These are phyloP conservation scores for Corythoichthys haematopterus DNA, from an alignment of 2,113 vertebrate genomes.

Conservation along the genomic window DNA sequence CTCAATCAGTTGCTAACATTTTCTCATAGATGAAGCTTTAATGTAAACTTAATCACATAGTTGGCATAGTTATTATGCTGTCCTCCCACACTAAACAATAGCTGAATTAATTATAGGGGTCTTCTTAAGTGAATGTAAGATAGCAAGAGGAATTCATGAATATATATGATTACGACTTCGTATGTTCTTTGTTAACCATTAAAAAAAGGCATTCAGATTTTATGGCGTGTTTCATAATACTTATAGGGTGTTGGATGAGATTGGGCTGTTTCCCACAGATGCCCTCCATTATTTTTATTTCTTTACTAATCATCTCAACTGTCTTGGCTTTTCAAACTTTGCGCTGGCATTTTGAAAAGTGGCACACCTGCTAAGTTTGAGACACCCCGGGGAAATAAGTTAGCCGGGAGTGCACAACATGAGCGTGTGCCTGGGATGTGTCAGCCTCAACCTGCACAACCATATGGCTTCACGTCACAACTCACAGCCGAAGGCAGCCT, in stretches of 20 bases:
- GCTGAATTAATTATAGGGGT: conserved; percentile 56
- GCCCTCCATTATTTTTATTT: conserved; percentile 36
- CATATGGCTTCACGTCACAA: conserved; percentile 56
- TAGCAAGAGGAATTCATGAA: not conserved
- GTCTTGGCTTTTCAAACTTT: conserved; percentile 44
- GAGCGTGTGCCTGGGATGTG: conserved; percentile 48
- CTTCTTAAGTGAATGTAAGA: conserved; percentile 41
- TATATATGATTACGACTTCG: not conserved
- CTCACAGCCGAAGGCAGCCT: conserved; percentile 8
- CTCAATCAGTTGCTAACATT: conserved; percentile 7
- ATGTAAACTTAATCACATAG: conserved; percentile 31
- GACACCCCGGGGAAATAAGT: conserved; percentile 60
- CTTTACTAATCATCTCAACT: conserved; percentile 38
- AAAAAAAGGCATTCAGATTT: conserved; percentile 43
- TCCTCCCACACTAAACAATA: conserved; percentile 58
- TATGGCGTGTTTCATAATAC: conserved; percentile 65
- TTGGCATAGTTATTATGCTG: conserved; percentile 56
- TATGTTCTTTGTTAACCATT: conserved; percentile 3
- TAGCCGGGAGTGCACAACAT: conserved; percentile 39
- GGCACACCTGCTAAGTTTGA: conserved; percentile 57
- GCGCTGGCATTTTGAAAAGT: conserved; percentile 43
- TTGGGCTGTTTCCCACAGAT: conserved; percentile 40
- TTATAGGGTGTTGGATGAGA: conserved; percentile 31
- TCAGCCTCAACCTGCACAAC: conserved; percentile 52
- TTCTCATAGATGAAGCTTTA: not conserved